A percentile compares a stretch with the other conserved stretches of the same genome.
phyloP scores from a whole-genome alignment of 2,888 invertebrate genomes.

The Eueremaeus valkanovi region DNA sequence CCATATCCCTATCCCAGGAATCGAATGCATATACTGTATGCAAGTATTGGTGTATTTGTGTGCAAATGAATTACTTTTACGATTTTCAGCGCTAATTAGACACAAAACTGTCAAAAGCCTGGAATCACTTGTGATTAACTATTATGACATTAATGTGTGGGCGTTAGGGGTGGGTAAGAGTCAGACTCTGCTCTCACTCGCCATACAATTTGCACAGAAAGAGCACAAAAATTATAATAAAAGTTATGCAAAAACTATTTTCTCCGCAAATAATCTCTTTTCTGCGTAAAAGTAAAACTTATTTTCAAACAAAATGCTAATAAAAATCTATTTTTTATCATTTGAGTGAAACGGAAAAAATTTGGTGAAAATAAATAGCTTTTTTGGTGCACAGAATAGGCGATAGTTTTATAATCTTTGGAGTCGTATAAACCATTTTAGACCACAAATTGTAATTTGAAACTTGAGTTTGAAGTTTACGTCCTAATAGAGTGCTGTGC shows the following conservation, averaged over 20 bases:
- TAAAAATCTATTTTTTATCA: not conserved
- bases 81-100: slow-evolving; percentile 32
- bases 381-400: not conserved
- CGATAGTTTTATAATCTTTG: no score
- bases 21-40: not conserved
- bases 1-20: not conserved
- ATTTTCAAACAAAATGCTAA: not conserved
- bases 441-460: slow-evolving; percentile 30
- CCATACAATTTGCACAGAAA: no score
- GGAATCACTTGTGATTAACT: slow-evolving; percentile 33
- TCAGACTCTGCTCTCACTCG: not conserved
- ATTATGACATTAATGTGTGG: slow-evolving; percentile 36
- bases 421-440: slow-evolving; percentile 21
- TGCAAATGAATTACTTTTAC: slow-evolving; percentile 29
- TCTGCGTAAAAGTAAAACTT: not conserved
- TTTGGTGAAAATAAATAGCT: not conserved
- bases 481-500: not conserved
- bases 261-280: not conserved
- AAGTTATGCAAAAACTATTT: no score
- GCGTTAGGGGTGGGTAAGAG: slow-evolving; percentile 32
- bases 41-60: not conserved
- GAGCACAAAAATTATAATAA: no score
- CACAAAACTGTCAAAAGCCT: slow-evolving; percentile 30
- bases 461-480: slow-evolving; percentile 4
- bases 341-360: not conserved